A percentile compares a stretch with the other conserved stretches of the same genome.
Conservation (phyloP, 2,797 vertebrate species). For the Mus minutoides region DNA sequence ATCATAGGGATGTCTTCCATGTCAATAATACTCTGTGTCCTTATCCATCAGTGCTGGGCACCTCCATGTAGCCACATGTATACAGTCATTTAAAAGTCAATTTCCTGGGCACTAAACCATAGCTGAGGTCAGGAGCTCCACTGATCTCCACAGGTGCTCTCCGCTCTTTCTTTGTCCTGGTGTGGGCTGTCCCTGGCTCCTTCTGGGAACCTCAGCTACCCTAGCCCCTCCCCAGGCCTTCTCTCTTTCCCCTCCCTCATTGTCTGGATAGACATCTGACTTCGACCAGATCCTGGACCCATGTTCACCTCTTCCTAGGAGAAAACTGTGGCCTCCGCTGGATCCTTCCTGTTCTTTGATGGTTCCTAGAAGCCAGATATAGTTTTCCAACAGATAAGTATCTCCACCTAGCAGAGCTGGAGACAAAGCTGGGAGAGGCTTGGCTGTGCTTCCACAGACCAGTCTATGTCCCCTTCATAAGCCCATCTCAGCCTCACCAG, state of each 20-base stretch:
- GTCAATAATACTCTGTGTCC: neutral
- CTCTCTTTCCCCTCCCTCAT: neutral
- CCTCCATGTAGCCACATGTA: neutral
- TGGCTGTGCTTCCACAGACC: conserved; percentile 24
- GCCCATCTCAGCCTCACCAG: conserved; percentile 62
- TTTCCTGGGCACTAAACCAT: neutral
- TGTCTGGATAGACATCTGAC: neutral
- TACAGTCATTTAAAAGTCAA: neutral
- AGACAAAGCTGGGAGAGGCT: neutral
- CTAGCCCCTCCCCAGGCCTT: neutral
- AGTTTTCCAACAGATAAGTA: neutral
- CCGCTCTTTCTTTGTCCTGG: neutral
- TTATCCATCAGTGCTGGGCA: neutral
- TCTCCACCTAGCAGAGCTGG: neutral
- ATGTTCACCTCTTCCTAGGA: neutral
- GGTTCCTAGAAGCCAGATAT: neutral
- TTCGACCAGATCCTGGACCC: rapidly evolving
- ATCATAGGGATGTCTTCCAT: neutral
- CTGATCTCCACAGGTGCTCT: rapidly evolving
- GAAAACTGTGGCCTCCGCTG: neutral
- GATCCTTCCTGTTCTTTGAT: rapidly evolving
- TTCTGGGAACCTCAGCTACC: neutral
- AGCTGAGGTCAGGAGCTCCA: rapidly evolving
- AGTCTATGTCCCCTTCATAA: conserved; percentile 48
- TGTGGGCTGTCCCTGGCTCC: neutral